These are phyloP conservation scores for Eurosta solidaginis DNA, from an alignment of 1,140 invertebrate species.

Conservation along the genomic window DNA sequence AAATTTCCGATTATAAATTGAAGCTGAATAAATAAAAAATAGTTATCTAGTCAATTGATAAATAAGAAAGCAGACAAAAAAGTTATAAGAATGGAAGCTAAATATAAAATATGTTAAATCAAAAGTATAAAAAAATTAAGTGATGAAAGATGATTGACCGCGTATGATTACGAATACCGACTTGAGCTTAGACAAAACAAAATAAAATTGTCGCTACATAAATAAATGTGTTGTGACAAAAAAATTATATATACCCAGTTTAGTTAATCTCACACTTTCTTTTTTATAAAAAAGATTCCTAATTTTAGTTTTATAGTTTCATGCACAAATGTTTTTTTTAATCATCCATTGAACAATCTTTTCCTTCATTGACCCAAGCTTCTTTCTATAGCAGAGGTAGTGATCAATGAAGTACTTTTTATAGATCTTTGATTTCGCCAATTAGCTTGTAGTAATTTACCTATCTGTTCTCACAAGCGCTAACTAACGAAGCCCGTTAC, in stretches of 20 bases:
- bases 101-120: neutral
- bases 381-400: neutral
- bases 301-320: neutral
- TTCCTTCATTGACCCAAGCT: neutral
- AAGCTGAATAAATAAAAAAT: neutral
- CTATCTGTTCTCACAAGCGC: no score
- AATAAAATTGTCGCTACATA: neutral
- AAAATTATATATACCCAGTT: neutral
- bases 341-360: neutral
- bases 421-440: no score
- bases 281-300: neutral
- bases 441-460: no score
- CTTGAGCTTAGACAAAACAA: slow-evolving; percentile 17
- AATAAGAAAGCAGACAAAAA: neutral
- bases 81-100: neutral
- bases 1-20: neutral
- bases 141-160: neutral
- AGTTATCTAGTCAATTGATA: slow-evolving; percentile 20
- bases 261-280: neutral
- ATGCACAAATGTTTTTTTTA: neutral
- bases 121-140: neutral
- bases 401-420: no score
- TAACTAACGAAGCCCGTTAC: no score
- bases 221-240: slow-evolving; percentile 12
- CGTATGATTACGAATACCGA: neutral